Percentiles rank a stretch among this genome's conserved stretches.
Conservation (phyloP, 37 sponge, comb jelly and placozoan genomes). For the Hormiphora californensis region DNA sequence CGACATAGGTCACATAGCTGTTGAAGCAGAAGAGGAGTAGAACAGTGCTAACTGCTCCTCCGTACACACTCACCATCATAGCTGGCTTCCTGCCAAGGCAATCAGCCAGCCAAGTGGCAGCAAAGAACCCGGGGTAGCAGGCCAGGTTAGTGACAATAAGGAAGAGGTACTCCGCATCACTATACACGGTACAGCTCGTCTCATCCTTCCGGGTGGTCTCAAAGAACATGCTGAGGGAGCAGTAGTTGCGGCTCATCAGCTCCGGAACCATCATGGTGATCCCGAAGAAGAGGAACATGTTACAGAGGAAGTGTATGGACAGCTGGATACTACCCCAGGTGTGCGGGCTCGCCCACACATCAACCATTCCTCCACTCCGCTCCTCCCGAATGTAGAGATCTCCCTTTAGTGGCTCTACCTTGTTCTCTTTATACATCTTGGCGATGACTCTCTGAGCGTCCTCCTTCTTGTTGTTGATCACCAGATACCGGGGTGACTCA, state of each 20-base stretch:
- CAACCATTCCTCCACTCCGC: background rate
- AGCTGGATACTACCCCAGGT: slow-evolving; percentile 40
- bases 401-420: background rate
- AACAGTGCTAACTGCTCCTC: background rate
- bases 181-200: background rate
- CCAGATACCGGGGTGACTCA: slow-evolving; percentile 42
- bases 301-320: slow-evolving; percentile 38
- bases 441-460: slow-evolving; percentile 5
- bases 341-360: slow-evolving; percentile 13
- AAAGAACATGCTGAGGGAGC: background rate
- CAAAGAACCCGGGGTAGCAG: background rate
- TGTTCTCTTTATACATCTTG: background rate
- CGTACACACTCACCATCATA: background rate
- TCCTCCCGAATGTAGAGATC: background rate
- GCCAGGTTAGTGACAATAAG: background rate
- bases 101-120: background rate
- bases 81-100: background rate
- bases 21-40: slow-evolving; percentile 29
- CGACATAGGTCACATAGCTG: background rate
- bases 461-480: background rate
- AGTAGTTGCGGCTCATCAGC: slow-evolving; percentile 23
- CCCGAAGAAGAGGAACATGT: slow-evolving; percentile 43
- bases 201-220: background rate
- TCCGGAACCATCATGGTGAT: background rate
- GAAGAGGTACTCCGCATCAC: slow-evolving; percentile 5